phyloP scores from a whole-genome alignment of 2,113 vertebrate species.

The Glaucomys volans region DNA sequence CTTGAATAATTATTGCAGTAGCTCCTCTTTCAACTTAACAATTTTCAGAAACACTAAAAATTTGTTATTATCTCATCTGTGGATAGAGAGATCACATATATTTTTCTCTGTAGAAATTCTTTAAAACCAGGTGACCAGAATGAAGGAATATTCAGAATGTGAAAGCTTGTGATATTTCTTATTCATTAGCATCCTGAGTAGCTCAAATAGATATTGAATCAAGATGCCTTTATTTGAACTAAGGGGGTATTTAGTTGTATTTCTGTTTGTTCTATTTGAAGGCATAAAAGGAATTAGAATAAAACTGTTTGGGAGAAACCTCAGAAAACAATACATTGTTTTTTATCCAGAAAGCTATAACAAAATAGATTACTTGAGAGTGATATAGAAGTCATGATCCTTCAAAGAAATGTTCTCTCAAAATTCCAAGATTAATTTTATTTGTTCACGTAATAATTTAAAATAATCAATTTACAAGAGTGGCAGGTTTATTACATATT shows the following conservation, averaged over 20 bases:
- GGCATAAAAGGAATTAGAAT: not conserved
- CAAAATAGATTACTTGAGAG: not conserved
- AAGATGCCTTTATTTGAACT: not conserved
- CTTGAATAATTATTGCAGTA: not conserved
- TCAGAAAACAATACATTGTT: not conserved
- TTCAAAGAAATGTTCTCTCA: constrained; percentile 38
- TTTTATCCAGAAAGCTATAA: not conserved
- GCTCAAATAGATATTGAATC: not conserved
- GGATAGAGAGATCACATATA: not conserved
- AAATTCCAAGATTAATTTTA: constrained; percentile 49
- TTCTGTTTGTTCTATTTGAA: not conserved
- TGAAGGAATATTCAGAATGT: not conserved
- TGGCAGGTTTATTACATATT: constrained; percentile 54
- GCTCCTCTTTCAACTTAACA: not conserved
- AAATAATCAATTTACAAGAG: constrained; percentile 51
- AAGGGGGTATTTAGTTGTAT: not conserved
- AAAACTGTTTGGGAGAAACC: not conserved
- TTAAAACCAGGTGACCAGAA: not conserved
- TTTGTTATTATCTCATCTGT: not conserved
- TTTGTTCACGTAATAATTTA: constrained; percentile 61
- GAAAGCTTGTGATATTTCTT: not conserved
- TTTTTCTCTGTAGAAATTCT: not conserved
- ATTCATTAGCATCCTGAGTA: not conserved
- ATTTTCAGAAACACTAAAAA: not conserved
- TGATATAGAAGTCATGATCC: not conserved